A percentile compares a stretch with the other conserved stretches of the same genome.
phyloP scores from a whole-genome alignment of 2,888 invertebrate species.

The Coelinius sp. region DNA sequence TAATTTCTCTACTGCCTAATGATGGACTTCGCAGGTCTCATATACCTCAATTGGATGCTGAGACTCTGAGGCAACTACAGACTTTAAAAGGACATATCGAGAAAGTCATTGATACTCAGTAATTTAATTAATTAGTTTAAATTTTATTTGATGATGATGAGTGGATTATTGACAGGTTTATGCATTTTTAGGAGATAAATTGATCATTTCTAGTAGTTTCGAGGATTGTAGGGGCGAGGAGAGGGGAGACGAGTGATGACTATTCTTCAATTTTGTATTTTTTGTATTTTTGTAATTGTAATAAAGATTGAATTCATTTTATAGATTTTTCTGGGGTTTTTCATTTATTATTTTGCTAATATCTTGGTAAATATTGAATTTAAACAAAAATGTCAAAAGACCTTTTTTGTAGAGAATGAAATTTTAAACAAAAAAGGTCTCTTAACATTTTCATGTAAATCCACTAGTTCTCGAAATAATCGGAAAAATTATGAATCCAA shows the following conservation, averaged over 20 bases:
- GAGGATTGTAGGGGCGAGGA: no score
- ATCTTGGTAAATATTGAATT: neutral
- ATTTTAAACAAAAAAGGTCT: no score
- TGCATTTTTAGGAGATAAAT: neutral
- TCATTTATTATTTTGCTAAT: neutral
- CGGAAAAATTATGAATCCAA: no score
- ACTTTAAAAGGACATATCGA: conserved; percentile 61
- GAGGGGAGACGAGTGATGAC: neutral
- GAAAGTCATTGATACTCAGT: conserved; percentile 52
- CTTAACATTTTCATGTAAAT: no score
- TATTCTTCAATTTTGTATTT: no score
- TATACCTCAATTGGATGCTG: conserved; percentile 68
- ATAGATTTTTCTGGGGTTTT: neutral
- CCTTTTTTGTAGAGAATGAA: neutral
- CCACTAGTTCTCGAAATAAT: no score
- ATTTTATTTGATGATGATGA: neutral
- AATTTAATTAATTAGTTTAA: neutral
- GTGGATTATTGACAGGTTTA: neutral
- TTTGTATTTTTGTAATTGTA: neutral
- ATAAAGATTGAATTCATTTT: neutral
- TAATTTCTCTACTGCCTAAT: conserved; percentile 77
- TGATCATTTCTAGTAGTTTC: neutral
- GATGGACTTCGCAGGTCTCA: conserved; percentile 69
- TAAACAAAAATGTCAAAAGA: neutral
- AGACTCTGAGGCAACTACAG: conserved; percentile 58